A percentile compares a stretch with the other conserved stretches of the same genome.
Evolutionary conservation across 2,888 invertebrate genomes (phyloP).

Genomic region (Pherbina coryleti): DNA sequence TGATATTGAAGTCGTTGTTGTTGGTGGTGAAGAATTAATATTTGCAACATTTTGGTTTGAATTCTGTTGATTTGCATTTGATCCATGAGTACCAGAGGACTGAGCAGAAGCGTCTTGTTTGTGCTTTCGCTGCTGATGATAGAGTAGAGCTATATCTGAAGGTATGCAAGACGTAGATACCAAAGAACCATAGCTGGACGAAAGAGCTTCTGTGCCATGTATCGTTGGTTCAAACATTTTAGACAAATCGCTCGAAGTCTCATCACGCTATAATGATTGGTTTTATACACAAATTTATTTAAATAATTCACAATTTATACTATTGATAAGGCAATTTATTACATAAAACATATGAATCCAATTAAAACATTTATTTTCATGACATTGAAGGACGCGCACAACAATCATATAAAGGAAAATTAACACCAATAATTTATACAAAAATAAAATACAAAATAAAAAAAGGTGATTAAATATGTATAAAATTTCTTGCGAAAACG

Average conservation of each 20-base stretch:
- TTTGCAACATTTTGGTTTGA: constrained; percentile 20
- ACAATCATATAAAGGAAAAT: not conserved
- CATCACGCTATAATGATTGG: constrained; percentile 67
- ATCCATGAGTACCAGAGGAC: constrained; percentile 11
- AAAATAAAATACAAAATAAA: no score
- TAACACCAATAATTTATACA: not conserved
- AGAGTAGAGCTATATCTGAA: constrained; percentile 9
- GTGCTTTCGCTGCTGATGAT: constrained; percentile 35
- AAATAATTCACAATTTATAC: not conserved
- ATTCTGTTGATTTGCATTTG: not conserved
- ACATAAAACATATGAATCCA: not conserved
- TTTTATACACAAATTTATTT: constrained; percentile 1
- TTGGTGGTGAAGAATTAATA: constrained; percentile 47
- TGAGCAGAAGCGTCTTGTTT: constrained; percentile 41
- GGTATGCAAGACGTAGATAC: constrained; percentile 10
- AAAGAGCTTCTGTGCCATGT: constrained; percentile 55
- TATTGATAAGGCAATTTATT: not conserved
- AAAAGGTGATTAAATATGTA: no score
- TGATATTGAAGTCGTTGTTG: constrained; percentile 57
- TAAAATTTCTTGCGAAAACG: no score
- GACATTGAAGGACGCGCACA: not conserved
- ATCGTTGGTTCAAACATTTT: constrained; percentile 67
- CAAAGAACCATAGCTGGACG: constrained; percentile 26
- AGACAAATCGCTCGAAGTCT: constrained; percentile 67
- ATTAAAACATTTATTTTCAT: not conserved